Evolutionary conservation across 2,797 vertebrate species (phyloP).

Genomic region (Emys orbicularis): DNA sequence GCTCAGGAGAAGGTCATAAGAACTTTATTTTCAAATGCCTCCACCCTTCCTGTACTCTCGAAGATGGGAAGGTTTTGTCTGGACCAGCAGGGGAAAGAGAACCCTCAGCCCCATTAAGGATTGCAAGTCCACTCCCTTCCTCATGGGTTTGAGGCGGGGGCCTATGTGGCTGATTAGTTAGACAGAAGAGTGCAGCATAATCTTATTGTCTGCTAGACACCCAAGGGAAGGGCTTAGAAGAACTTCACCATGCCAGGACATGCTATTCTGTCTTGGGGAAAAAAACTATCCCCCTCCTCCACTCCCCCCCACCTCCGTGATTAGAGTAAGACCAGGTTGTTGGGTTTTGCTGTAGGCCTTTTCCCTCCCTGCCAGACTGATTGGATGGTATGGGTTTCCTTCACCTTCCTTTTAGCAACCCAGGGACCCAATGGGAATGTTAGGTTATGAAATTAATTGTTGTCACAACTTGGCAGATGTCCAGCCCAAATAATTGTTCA

Average conservation of each 20-base stretch:
- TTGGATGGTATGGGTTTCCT: not conserved
- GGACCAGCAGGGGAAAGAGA: too few species aligned
- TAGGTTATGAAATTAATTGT: not conserved
- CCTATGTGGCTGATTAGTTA: not conserved
- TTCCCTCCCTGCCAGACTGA: not conserved
- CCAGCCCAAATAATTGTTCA: not conserved
- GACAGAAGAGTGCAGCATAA: not conserved
- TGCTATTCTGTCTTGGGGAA: not conserved
- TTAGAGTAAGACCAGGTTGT: too few species aligned
- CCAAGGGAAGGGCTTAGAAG: too few species aligned
- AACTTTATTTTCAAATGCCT: not conserved
- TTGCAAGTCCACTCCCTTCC: too few species aligned
- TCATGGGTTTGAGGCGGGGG: too few species aligned
- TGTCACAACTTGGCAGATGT: not conserved
- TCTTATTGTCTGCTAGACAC: not conserved
- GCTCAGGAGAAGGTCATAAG: not conserved
- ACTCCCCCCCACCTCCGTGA: fast-evolving
- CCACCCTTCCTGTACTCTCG: not conserved
- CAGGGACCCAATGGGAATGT: not conserved
- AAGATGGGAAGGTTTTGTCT: not conserved
- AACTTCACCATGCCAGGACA: not conserved
- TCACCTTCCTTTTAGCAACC: not conserved
- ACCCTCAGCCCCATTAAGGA: too few species aligned
- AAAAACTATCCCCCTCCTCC: not conserved
- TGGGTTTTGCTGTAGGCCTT: too few species aligned